Evolutionary conservation across 2,113 vertebrate species (phyloP).

Genomic region (Microcebus ravelobensis): DNA sequence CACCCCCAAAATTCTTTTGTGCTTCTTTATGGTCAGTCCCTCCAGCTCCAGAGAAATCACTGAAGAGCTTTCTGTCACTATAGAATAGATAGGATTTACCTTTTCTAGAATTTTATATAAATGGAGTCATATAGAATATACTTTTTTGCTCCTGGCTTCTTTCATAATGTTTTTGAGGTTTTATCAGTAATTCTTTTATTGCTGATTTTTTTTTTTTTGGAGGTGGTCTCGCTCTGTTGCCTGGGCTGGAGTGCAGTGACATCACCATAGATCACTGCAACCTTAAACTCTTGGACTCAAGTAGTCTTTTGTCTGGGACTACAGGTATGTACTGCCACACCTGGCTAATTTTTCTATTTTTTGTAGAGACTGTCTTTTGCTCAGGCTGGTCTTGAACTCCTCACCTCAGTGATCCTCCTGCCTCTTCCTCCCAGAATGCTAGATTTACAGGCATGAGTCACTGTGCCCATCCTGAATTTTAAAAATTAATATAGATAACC

Average conservation of each 20-base stretch:
- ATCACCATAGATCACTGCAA: too few relatives aligned
- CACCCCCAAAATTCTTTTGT: neutral
- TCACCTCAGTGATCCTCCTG: too few relatives aligned
- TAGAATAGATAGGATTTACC: neutral
- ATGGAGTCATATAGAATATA: neutral
- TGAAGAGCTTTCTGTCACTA: neutral
- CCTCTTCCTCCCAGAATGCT: too few relatives aligned
- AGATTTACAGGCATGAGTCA: too few relatives aligned
- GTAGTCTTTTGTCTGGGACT: too few relatives aligned
- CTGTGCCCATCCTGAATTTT: neutral
- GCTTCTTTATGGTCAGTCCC: neutral
- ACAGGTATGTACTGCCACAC: too few relatives aligned
- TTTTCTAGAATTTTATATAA: slow-evolving; percentile 15
- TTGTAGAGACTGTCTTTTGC: too few relatives aligned
- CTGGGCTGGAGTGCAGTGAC: too few relatives aligned
- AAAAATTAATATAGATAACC: neutral
- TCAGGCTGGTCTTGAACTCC: too few relatives aligned
- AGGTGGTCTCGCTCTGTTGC: too few relatives aligned
- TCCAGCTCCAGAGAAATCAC: neutral
- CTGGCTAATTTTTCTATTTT: too few relatives aligned
- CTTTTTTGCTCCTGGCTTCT: neutral
- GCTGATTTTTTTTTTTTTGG: neutral
- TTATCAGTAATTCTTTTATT: neutral
- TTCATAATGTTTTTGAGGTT: neutral
- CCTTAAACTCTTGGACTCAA: too few relatives aligned